Conservation (phyloP, 2,113 vertebrate genomes). For the Zosterops lateralis region DNA sequence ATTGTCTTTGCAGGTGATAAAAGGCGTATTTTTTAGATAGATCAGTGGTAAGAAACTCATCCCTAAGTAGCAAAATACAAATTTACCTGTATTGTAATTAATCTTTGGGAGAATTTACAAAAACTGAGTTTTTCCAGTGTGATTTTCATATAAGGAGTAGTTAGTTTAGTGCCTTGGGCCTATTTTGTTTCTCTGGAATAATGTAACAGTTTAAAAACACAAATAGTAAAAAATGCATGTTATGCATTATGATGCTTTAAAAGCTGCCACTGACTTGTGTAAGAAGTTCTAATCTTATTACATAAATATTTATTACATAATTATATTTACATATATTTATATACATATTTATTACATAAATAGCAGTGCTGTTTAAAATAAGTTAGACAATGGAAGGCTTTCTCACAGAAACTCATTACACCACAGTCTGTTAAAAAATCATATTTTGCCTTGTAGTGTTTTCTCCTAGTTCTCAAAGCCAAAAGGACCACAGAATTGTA, state of each 20-base stretch:
- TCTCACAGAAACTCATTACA: background rate
- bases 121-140: background rate
- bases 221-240: background rate
- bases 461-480: slow-evolving; percentile 34
- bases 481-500: background rate
- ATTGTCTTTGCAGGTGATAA: background rate
- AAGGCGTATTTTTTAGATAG: background rate
- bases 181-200: background rate
- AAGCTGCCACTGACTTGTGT: background rate
- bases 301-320: no score
- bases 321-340: no score
- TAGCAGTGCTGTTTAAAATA: background rate
- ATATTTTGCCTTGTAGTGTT: slow-evolving; percentile 5
- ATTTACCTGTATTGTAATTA: background rate
- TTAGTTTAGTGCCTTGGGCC: background rate
- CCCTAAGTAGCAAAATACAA: background rate
- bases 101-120: background rate
- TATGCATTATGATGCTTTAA: background rate
- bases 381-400: background rate
- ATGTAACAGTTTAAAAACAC: background rate
- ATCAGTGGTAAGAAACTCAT: background rate
- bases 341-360: background rate
- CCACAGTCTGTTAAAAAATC: background rate
- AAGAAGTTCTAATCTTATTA: background rate
- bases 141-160: background rate